These are phyloP conservation scores for Apoderus coryli DNA, from an alignment of 2,888 invertebrate genomes.

Conservation along the genomic window DNA sequence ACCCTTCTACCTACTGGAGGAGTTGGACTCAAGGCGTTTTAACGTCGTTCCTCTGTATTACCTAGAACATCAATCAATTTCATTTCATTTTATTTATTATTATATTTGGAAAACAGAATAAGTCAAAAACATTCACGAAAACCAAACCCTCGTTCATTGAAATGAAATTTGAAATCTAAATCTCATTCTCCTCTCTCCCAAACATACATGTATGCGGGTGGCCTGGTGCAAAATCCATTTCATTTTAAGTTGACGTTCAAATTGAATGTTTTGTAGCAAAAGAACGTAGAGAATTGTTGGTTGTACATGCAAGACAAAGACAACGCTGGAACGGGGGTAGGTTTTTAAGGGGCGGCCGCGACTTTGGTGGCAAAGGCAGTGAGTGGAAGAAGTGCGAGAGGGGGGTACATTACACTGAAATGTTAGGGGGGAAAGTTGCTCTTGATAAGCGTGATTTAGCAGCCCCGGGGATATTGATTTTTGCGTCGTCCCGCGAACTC, in stretches of 20 bases:
- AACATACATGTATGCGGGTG: too few species aligned
- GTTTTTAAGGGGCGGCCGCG: conserved; percentile 19
- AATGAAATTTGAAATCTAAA: conserved; percentile 34
- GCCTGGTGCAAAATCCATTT: conserved; percentile 42
- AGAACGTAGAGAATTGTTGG: conserved; percentile 20
- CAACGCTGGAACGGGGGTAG: too few species aligned
- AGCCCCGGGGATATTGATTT: conserved; percentile 52
- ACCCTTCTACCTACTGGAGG: too few species aligned
- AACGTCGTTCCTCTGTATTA: too few species aligned
- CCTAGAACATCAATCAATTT: too few species aligned
- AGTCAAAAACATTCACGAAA: too few species aligned
- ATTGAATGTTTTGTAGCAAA: conserved; percentile 44
- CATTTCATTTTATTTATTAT: too few species aligned
- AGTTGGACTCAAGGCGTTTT: too few species aligned
- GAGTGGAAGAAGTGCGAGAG: too few species aligned
- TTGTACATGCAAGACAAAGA: too few species aligned
- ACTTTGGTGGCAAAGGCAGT: conserved; percentile 33
- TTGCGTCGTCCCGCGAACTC: conserved; percentile 30
- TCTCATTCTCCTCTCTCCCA: conserved; percentile 36
- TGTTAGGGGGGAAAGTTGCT: conserved; percentile 36
- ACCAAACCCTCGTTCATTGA: conserved; percentile 14
- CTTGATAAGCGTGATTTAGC: conserved; percentile 57
- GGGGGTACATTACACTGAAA: too few species aligned
- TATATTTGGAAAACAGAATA: too few species aligned
- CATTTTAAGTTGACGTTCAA: conserved; percentile 43